Percentiles rank a stretch among this genome's conserved stretches.
phyloP scores from a whole-genome alignment of 2,113 vertebrate species.

The Kryptolebias marmoratus region DNA sequence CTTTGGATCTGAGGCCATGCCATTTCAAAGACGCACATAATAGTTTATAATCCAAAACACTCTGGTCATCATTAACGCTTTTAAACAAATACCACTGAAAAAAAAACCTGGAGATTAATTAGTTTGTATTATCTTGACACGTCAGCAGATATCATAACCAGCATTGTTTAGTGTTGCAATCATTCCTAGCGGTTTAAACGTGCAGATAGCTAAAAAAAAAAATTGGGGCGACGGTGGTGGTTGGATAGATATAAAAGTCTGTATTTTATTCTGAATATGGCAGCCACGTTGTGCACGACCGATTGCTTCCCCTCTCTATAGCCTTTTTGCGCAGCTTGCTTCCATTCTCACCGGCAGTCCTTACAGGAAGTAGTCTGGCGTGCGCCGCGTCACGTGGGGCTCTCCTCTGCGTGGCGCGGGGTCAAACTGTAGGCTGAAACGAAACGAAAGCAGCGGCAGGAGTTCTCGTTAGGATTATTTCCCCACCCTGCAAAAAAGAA shows the following conservation, averaged over 20 bases:
- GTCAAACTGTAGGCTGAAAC: conserved; percentile 93
- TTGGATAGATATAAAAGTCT: conserved; percentile 83
- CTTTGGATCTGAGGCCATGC: conserved; percentile 91
- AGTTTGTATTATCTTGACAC: conserved; percentile 83
- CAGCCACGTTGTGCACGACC: conserved; percentile 86
- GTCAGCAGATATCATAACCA: conserved; percentile 86
- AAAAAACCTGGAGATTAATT: conserved; percentile 75
- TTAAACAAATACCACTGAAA: conserved; percentile 14
- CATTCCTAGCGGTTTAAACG: conserved; percentile 68
- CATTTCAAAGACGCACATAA: conserved; percentile 86
- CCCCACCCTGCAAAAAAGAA: too few species aligned
- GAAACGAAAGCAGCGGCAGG: conserved; percentile 1
- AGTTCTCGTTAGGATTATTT: neutral
- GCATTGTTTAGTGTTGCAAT: conserved; percentile 81
- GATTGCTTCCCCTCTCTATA: conserved; percentile 66
- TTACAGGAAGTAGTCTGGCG: conserved; percentile 94
- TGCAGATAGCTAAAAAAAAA: conserved; percentile 85
- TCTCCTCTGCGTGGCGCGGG: conserved; percentile 95
- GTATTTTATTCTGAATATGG: conserved; percentile 82
- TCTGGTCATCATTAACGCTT: conserved; percentile 48
- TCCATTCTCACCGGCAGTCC: conserved; percentile 60
- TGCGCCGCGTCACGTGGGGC: conserved; percentile 89
- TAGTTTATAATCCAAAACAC: conserved; percentile 81
- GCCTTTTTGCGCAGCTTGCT: conserved; percentile 28
- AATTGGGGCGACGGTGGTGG: conserved; percentile 81